Evolutionary conservation across 2,888 invertebrate species (phyloP), one percentile per base, ranked within the genome.

Genomic region (Dryobota labecula): DNA sequence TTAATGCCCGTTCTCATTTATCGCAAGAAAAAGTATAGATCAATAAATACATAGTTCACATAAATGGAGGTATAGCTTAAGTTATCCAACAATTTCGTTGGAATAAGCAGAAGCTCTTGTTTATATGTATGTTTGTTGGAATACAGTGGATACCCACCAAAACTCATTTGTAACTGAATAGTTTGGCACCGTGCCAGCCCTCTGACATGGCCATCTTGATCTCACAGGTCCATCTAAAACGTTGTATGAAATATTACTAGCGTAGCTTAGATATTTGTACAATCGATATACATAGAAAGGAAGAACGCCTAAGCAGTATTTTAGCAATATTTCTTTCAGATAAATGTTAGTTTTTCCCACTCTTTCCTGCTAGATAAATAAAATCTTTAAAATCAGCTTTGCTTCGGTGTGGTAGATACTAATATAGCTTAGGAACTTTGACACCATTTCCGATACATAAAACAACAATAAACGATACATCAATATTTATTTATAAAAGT

Each of bases 161-260:
- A 89, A 86, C 87, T 90, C 87, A 88, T 90, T 89, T 90, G 88
- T 91, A 87, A 87, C 88, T 88, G 89, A 89, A 90, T 89, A 87
- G 86, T 87, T 91, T 94, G 94, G 94, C 92, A 70, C 41, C 62
- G 36, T 41, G 94, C 94, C 95, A 94, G 82, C 77, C 82, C 73
- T 88, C 88, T 88, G 88, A 89, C 87, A 81, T 56, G 83, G 76
- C 74, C 84, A 88, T 88, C 89, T 87, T 86, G 88, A 88, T 90
- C 84, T 88, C 85, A 83, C 83, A 85, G 80, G 81, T 79, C 82
- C 84, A 88, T 90, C 88, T 86, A 84, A 85, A 78, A 84, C 77
- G 80, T 84, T 84, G 78, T 85, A 86, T 87, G 85, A 88, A 82
- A 87, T 70, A 76, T 72, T 74, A 73, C 79, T 81, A n/a, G 30